Base-by-base conservation (phyloP, 2,113 vertebrate genomes). In the Brachypodius melanocephalos region DNA sequence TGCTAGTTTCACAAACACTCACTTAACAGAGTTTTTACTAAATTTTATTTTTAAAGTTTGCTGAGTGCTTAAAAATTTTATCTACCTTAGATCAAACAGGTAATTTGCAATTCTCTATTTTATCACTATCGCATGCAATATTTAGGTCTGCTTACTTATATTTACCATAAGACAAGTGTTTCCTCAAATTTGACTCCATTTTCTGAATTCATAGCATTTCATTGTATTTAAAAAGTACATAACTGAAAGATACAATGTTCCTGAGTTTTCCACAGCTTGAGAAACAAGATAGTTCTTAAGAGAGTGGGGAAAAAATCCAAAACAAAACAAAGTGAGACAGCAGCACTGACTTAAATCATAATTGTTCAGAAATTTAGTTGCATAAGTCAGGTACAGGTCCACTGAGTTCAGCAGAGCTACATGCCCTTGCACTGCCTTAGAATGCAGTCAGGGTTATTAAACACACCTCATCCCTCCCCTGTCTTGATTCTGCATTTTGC, bases 401-500 rank as follows among this genome's bases (percentile, higher is more conserved):
- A 12, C 1, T 20, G n/a, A 6, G 6, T 31, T 73, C 68, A 73
- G 20, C 28, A 85, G 12, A 62, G 25, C 28, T 76, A 20, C 24
- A 14, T 17, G 8, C 6, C 46, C 20, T 80, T 69, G 46, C 11
- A 25, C 16, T 25, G 31, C 32, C 67, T 63, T 57, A 46, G 43
- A 31, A 63, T 55, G 40, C 28, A 87, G 34, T 34, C 46, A 46
- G 61, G n/a, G 55, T 81, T 67, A 71, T 21, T 45, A 48, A 95
- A 57, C 2, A 36, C 1, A 3, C 17, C 9, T 36, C 48, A 29
- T 2, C 12, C 14, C 40, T 34, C 15, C 8, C 3, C 2, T 12
- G 59, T 11, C 48, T 55, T 0, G 0, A 28, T 45, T 57, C 45
- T 78, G 57, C 3, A 8, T 87, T 81, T 61, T 88, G 36, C 17